These are phyloP conservation scores for Oreortyx pictus DNA, from an alignment of 2,797 vertebrate genomes.

Conservation along the genomic window DNA sequence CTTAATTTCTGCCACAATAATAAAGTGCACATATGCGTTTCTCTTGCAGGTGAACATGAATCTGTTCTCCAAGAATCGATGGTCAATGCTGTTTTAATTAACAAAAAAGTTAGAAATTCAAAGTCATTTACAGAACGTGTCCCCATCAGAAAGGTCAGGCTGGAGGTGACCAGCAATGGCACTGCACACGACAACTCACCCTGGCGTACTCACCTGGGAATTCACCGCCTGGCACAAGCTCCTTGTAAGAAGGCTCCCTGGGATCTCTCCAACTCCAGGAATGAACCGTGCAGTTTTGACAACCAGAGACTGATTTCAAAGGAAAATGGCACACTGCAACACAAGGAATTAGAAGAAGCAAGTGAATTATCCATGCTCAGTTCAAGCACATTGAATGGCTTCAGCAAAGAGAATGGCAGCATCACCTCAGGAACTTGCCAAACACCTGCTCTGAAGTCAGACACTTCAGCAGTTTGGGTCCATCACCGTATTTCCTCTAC, in stretches of 20 bases:
- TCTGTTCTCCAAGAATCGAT: conserved; percentile 54
- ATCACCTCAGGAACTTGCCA: neutral
- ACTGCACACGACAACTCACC: conserved; percentile 46
- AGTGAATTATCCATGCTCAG: neutral
- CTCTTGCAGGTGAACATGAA: conserved; percentile 58
- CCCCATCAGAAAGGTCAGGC: conserved; percentile 62
- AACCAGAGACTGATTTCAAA: conserved; percentile 24
- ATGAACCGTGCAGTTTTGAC: neutral
- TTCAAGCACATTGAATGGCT: neutral
- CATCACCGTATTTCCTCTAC: neutral
- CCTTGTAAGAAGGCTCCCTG: neutral
- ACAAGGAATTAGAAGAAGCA: neutral
- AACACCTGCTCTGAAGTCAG: conserved; percentile 17
- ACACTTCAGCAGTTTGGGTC: conserved; percentile 12
- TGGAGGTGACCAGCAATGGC: conserved; percentile 6
- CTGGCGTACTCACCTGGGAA: conserved; percentile 83
- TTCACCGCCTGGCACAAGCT: conserved; percentile 70
- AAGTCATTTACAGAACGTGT: conserved; percentile 56
- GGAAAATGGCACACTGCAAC: fast-evolving
- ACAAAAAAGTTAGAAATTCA: conserved; percentile 58
- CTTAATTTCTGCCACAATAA: neutral
- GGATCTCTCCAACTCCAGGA: neutral
- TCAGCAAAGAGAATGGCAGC: neutral
- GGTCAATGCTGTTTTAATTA: conserved; percentile 78
- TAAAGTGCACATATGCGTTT: neutral